Evolutionary conservation across 2,797 vertebrate genomes (phyloP).

Genomic region (Girardinus metallicus): DNA sequence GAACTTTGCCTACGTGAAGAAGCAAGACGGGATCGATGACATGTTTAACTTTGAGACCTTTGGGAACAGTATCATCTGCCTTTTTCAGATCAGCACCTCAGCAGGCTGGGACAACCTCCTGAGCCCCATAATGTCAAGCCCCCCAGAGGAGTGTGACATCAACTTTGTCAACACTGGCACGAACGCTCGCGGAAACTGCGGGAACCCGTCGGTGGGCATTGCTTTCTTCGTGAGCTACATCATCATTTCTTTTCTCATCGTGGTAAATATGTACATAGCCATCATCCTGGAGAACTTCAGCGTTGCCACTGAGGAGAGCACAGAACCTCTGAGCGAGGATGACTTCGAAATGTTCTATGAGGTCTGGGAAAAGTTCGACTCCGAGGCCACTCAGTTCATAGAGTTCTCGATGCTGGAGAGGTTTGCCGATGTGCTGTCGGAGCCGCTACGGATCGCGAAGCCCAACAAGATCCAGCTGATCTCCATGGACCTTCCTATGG

Average conservation of each 20-base stretch:
- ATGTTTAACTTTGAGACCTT: slow-evolving; percentile 99
- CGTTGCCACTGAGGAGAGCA: slow-evolving; percentile 98
- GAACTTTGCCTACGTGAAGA: slow-evolving; percentile 97
- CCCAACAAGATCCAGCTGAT: slow-evolving; percentile 95
- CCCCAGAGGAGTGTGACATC: slow-evolving; percentile 89
- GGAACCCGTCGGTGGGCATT: slow-evolving; percentile 93
- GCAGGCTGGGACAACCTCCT: slow-evolving; percentile 97
- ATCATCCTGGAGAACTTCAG: slow-evolving; percentile 99
- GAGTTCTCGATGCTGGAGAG: slow-evolving; percentile 90
- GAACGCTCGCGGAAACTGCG: slow-evolving; percentile 90
- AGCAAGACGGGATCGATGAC: slow-evolving; percentile 91
- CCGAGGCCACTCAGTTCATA: slow-evolving; percentile 96
- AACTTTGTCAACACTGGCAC: slow-evolving; percentile 87
- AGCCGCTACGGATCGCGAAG: slow-evolving; percentile 94
- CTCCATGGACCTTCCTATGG: slow-evolving; percentile 98
- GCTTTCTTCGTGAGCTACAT: slow-evolving; percentile 98
- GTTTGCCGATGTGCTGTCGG: slow-evolving; percentile 91
- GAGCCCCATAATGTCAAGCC: slow-evolving; percentile 93
- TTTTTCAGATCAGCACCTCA: slow-evolving; percentile 98
- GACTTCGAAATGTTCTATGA: slow-evolving; percentile 99
- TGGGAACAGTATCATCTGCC: slow-evolving; percentile 97
- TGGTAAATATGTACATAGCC: slow-evolving; percentile 99
- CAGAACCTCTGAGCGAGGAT: slow-evolving; percentile 95
- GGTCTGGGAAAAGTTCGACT: slow-evolving; percentile 98
- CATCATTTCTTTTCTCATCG: slow-evolving; percentile 98